phyloP scores from a whole-genome alignment of 2,797 vertebrate species.

The Gadopsis bispinosus region DNA sequence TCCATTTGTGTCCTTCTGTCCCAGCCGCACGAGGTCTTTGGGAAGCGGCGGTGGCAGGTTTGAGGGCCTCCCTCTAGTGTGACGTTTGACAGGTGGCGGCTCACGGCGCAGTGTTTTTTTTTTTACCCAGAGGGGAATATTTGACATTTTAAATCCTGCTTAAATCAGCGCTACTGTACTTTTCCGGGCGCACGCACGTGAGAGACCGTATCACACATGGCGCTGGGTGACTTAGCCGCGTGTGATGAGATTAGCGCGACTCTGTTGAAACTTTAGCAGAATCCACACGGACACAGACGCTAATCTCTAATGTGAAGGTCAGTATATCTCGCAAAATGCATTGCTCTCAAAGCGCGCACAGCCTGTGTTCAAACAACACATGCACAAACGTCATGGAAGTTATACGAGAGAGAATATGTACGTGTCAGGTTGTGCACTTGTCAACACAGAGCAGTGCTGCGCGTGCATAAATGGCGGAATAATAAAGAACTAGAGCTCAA shows the following conservation, averaged over 20 bases:
- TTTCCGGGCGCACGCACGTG: slow-evolving; percentile 40
- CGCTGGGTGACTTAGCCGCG: slow-evolving; percentile 51
- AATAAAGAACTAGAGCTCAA: not conserved
- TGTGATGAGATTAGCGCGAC: slow-evolving; percentile 64
- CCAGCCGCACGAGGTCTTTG: not conserved
- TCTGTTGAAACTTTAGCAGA: slow-evolving; percentile 52
- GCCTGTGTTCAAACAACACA: not conserved
- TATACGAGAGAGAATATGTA: not conserved
- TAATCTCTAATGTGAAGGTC: slow-evolving; percentile 63
- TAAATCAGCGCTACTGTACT: slow-evolving; percentile 42
- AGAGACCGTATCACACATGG: slow-evolving; percentile 43
- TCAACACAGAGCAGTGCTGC: not conserved
- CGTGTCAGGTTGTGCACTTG: not conserved
- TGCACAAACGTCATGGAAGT: not conserved
- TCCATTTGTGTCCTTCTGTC: slow-evolving; percentile 31
- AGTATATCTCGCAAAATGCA: slow-evolving; percentile 35
- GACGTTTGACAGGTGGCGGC: slow-evolving; percentile 67
- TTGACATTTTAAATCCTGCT: slow-evolving; percentile 59
- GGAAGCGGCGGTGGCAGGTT: slow-evolving; percentile 36
- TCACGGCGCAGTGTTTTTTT: slow-evolving; percentile 53
- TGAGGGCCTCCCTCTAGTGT: slow-evolving; percentile 39
- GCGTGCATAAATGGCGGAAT: not conserved
- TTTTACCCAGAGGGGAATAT: slow-evolving; percentile 30
- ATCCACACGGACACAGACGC: slow-evolving; percentile 42
- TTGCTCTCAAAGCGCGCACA: slow-evolving; percentile 1